A percentile compares a stretch with the other conserved stretches of the same genome.
Evolutionary conservation across 2,113 vertebrate genomes (phyloP).

Genomic region (Phylloscopus whistleri): DNA sequence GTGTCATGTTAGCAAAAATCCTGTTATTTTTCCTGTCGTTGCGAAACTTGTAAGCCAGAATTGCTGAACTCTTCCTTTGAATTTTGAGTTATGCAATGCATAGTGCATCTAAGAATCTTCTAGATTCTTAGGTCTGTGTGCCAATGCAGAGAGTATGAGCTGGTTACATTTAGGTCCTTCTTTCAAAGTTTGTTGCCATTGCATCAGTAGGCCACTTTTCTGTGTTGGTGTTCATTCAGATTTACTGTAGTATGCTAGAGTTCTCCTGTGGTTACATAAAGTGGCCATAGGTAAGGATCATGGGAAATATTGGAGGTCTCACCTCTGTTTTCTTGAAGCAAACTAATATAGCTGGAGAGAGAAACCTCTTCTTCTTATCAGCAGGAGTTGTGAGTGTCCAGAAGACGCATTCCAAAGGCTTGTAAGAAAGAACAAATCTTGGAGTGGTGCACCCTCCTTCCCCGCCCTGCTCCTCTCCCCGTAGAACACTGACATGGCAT

Average conservation of each 20-base stretch:
- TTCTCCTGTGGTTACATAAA: background rate
- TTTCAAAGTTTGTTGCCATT: background rate
- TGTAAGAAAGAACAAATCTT: background rate
- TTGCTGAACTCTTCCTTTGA: background rate
- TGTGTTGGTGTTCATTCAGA: background rate
- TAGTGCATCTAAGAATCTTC: background rate
- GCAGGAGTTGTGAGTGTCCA: background rate
- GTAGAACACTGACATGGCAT: background rate
- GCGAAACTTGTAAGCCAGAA: background rate
- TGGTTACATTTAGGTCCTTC: background rate
- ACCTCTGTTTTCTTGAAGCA: background rate
- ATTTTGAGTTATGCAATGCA: background rate
- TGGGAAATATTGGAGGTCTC: background rate
- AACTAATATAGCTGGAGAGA: background rate
- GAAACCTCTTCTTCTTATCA: background rate
- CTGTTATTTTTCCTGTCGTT: background rate
- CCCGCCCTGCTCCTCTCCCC: background rate
- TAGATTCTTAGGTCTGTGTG: background rate
- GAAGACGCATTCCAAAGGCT: background rate
- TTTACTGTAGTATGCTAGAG: rapidly evolving
- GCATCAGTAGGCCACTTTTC: background rate
- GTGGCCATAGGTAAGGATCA: background rate
- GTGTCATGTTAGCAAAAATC: background rate
- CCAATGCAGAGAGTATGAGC: background rate
- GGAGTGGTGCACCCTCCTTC: background rate